These are phyloP conservation scores for Seison nebaliae DNA, from an alignment of 1,140 invertebrate genomes.

Conservation along the genomic window DNA sequence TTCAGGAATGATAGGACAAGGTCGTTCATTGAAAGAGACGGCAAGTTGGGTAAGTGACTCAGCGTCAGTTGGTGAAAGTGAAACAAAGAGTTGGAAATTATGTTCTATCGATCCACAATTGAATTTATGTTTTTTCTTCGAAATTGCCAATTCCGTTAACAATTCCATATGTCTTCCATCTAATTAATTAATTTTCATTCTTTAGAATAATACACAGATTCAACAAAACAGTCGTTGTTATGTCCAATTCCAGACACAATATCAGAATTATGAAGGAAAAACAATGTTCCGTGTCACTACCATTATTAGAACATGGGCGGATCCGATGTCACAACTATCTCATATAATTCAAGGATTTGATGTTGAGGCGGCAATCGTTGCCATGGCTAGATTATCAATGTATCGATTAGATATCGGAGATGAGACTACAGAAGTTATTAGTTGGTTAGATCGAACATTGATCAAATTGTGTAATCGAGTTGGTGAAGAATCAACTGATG, in stretches of 20 bases:
- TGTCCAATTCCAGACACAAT: constrained; percentile 91
- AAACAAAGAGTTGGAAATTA: constrained; percentile 91
- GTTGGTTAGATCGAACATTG: constrained; percentile 90
- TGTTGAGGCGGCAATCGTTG: constrained; percentile 78
- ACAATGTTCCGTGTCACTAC: constrained; percentile 80
- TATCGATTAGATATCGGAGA: constrained; percentile 72
- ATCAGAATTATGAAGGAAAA: constrained; percentile 87
- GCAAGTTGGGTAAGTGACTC: constrained; percentile 64
- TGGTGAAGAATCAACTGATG: neutral
- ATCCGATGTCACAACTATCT: constrained; percentile 32
- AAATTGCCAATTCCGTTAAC: constrained; percentile 59
- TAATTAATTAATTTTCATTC: neutral
- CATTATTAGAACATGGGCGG: constrained; percentile 59
- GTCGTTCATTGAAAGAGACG: constrained; percentile 69
- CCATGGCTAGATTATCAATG: constrained; percentile 83
- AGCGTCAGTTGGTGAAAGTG: constrained; percentile 69
- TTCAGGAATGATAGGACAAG: constrained; percentile 75
- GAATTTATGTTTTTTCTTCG: constrained; percentile 77
- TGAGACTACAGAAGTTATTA: constrained; percentile 74
- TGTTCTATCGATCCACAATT: constrained; percentile 70
- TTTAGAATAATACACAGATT: constrained; percentile 61
- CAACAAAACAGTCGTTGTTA: constrained; percentile 79
- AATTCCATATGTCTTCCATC: neutral
- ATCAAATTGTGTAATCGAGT: constrained; percentile 38
- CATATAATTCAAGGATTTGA: constrained; percentile 62